Percentiles rank a stretch among this genome's conserved stretches.
Conservation (phyloP, 2,113 vertebrate species). For the Canis aureus region DNA sequence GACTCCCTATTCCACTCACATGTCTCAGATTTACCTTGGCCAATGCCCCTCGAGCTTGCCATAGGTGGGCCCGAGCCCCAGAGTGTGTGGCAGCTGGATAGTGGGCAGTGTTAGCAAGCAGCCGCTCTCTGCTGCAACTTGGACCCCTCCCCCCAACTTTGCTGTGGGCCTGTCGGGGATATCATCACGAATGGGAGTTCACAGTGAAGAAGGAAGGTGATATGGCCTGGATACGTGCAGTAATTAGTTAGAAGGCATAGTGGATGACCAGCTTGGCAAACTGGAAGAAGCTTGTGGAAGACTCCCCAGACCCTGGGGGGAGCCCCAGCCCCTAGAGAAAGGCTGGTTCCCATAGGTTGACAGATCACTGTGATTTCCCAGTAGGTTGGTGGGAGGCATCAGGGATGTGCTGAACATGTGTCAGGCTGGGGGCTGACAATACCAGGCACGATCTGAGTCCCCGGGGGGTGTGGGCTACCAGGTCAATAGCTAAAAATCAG, state of each 20-base stretch:
- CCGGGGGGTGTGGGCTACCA: background rate
- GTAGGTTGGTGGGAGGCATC: background rate
- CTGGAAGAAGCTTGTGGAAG: background rate
- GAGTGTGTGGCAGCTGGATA: background rate
- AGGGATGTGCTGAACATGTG: background rate
- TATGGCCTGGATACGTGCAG: background rate
- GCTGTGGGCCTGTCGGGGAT: background rate
- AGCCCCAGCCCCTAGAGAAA: background rate
- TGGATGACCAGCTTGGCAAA: background rate
- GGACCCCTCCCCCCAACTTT: background rate
- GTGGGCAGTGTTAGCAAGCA: background rate
- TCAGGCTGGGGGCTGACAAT: background rate
- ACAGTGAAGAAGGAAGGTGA: background rate
- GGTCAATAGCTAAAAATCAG: background rate
- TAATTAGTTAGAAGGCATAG: background rate
- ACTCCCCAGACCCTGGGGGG: background rate
- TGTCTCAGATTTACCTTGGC: background rate
- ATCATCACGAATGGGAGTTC: background rate
- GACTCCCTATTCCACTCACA: background rate
- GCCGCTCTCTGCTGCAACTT: background rate
- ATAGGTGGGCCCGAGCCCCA: background rate
- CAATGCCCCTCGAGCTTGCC: accelerated
- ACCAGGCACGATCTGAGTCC: background rate
- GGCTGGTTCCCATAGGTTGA: background rate
- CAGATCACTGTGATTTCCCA: background rate